A percentile compares a stretch with the other conserved stretches of the same genome.
Evolutionary conservation across 2,888 invertebrate genomes (phyloP).

Genomic region (Epinotia bilunana): DNA sequence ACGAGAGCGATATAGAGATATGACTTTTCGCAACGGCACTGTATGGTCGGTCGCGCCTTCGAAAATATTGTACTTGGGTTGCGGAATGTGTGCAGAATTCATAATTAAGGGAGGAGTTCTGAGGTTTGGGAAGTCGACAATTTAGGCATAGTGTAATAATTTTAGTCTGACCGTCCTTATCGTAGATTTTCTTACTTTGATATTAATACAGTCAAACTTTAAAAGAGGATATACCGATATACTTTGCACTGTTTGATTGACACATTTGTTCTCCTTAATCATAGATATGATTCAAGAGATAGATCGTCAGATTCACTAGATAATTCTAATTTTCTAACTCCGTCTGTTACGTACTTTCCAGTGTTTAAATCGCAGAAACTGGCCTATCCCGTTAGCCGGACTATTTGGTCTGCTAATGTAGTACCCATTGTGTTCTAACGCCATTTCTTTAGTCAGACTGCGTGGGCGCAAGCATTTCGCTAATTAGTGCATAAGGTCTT

Average conservation of each 20-base stretch:
- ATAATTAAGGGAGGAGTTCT: neutral
- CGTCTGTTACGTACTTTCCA: neutral
- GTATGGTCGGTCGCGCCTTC: conserved; percentile 18
- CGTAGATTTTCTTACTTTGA: neutral
- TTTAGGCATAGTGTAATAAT: neutral
- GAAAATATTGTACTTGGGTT: conserved; percentile 22
- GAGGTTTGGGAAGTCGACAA: neutral
- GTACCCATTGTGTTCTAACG: conserved; percentile 25
- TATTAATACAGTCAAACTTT: neutral
- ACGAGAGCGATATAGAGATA: neutral
- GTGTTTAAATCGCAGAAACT: neutral
- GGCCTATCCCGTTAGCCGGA: neutral
- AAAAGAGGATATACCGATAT: neutral
- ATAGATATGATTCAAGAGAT: too few species aligned
- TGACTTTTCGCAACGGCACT: neutral
- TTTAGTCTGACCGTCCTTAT: neutral
- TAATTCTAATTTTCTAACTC: neutral
- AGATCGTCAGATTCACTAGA: too few species aligned
- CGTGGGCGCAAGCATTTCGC: conserved; percentile 21
- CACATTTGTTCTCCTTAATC: neutral
- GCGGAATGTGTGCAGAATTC: conserved; percentile 2
- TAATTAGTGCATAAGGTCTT: conserved; percentile 23
- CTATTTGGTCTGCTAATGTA: conserved; percentile 11
- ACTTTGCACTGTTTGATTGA: neutral
- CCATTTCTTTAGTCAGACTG: conserved; percentile 21